Evolutionary conservation across 1,140 invertebrate species (phyloP).

Genomic region (Neomicropteryx cornuta): DNA sequence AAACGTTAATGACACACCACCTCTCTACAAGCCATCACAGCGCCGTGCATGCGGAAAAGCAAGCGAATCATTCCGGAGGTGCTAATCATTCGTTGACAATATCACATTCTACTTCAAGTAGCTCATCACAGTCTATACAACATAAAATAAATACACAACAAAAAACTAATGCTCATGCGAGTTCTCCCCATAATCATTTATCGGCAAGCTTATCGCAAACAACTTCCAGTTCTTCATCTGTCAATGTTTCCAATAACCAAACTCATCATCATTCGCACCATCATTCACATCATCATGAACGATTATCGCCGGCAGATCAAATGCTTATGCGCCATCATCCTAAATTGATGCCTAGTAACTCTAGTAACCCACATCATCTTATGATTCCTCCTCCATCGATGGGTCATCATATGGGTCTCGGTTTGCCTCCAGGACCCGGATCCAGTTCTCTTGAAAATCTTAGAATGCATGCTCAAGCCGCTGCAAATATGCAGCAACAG

Average conservation of each 20-base stretch:
- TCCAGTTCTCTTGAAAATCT: slow-evolving; percentile 38
- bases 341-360: slow-evolving; percentile 36
- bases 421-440: slow-evolving; percentile 38
- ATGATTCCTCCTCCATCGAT: slow-evolving; percentile 49
- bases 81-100: slow-evolving; percentile 48
- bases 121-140: slow-evolving; percentile 46
- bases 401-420: slow-evolving; percentile 40
- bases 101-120: slow-evolving; percentile 51
- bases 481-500: slow-evolving; percentile 33
- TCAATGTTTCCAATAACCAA: slow-evolving; percentile 37
- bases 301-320: slow-evolving; percentile 38
- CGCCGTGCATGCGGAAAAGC: slow-evolving; percentile 50
- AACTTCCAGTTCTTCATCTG: slow-evolving; percentile 34
- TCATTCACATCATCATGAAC: slow-evolving; percentile 40
- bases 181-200: slow-evolving; percentile 39
- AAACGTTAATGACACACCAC: slow-evolving; percentile 48
- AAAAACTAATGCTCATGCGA: slow-evolving; percentile 35
- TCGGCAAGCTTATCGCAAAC: slow-evolving; percentile 40
- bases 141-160: slow-evolving; percentile 45
- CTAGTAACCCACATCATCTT: slow-evolving; percentile 50
- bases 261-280: slow-evolving; percentile 45
- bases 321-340: slow-evolving; percentile 42
- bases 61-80: slow-evolving; percentile 39
- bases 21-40: slow-evolving; percentile 50
- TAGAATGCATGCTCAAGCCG: slow-evolving; percentile 42